Evolutionary conservation across 2,888 invertebrate species (phyloP).

Genomic region (Blastobasis lacticolella): DNA sequence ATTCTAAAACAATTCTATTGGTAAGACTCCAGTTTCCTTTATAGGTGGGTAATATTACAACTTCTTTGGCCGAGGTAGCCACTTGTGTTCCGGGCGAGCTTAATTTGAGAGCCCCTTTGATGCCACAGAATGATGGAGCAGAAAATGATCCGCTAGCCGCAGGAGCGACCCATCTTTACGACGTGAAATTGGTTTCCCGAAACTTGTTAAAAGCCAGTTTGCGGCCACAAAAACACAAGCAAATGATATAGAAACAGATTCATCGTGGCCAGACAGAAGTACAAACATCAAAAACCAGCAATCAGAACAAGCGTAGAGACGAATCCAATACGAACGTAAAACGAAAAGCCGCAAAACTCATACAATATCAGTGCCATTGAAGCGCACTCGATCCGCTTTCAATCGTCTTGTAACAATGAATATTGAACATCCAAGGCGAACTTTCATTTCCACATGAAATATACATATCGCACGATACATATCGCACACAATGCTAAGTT

Average conservation of each 20-base stretch:
- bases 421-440: slow-evolving; percentile 5
- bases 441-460: too few species aligned
- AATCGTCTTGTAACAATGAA: slow-evolving; percentile 25
- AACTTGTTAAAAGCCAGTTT: not conserved
- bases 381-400: slow-evolving; percentile 16
- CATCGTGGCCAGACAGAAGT: not conserved
- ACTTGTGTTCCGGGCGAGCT: slow-evolving; percentile 30
- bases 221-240: slow-evolving; percentile 3
- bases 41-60: slow-evolving; percentile 21
- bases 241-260: not conserved
- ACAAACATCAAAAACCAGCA: not conserved
- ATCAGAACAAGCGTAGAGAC: slow-evolving; percentile 8
- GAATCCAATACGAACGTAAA: not conserved
- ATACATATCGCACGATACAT: too few species aligned
- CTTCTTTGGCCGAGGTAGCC: slow-evolving; percentile 24
- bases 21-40: slow-evolving; percentile 5
- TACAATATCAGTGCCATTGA: slow-evolving; percentile 22
- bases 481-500: too few species aligned
- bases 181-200: slow-evolving; percentile 33
- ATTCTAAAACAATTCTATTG: slow-evolving; percentile 1
- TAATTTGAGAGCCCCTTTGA: slow-evolving; percentile 43
- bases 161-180: slow-evolving; percentile 30
- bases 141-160: slow-evolving; percentile 36
- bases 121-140: slow-evolving; percentile 35
- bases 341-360: slow-evolving; percentile 22